Base-by-base conservation (phyloP, 2,888 invertebrate species). In the Amphimallon solstitiale region DNA sequence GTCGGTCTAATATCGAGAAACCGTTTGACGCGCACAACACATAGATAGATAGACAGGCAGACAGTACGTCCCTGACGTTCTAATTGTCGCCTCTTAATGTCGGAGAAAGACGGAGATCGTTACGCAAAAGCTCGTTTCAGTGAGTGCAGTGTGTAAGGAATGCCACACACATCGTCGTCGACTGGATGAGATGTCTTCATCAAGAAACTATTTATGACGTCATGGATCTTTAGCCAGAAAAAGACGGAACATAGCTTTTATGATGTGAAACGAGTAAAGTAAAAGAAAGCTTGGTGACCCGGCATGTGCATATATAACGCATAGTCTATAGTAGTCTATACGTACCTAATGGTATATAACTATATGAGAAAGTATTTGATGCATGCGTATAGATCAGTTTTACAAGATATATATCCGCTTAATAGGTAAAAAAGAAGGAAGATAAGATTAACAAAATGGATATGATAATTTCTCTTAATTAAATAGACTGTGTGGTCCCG, bases 161-260 rank as follows among this genome's bases (percentile, higher is more conserved):
- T 82, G 79, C 82, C 82, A 82, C 82, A 82, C 82, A 82, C 82
- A 78, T 76, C 78, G 81, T 79, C 77, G 79, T 79, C 79, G 80
- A 79, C 80, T 78, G 77, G 73, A 75, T 74, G 78, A 81, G 81
- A 82, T 81, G 81, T 82, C 82, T 82, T 82, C 82, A 82, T 82
- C 82, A 82, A 78, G 76, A 75, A 79, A 80, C 79, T 79, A 80
- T 80, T 79, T 78, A 76, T 81, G 82, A 82, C 81, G 81, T 81
- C 80, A 81, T 66, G 67, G 69, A 68, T 72, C 70, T 67, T 66
- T 59, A 62, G 67, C 68, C 66, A 68, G 67, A 72, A 65, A 71
- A 69, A 67, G 69, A 66, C 59, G 40, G 60, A 51, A 19, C 17
- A 43, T 15, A 37, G 38, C 19, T n/a, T 29, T 65, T 66, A 69